phyloP scores from a whole-genome alignment of 1,140 invertebrate genomes.

The Drosophila equinoxialis region DNA sequence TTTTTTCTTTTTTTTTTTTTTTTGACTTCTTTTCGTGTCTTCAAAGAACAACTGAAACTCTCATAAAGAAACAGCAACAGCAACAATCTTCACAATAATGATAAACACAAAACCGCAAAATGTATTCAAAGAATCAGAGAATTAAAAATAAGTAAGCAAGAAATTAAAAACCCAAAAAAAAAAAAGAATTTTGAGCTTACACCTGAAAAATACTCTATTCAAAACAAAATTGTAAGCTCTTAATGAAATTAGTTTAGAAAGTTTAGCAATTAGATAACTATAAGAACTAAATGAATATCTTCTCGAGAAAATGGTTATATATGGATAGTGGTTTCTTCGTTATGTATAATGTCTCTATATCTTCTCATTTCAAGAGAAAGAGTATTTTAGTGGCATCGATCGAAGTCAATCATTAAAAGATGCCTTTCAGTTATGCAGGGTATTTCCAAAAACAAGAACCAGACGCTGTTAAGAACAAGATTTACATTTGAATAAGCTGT shows the following conservation, averaged over 20 bases:
- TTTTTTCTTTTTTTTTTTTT: neutral
- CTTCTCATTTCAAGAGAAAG: neutral
- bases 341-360: too few relatives aligned
- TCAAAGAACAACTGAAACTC: conserved; percentile 16
- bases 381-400: neutral
- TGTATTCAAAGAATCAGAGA: conserved; percentile 44
- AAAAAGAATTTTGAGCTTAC: neutral
- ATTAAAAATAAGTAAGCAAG: conserved; percentile 26
- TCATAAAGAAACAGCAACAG: conserved; percentile 38
- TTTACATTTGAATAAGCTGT: conserved; percentile 66
- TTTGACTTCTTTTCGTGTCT: neutral
- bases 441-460: conserved; percentile 5
- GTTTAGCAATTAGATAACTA: too few relatives aligned
- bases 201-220: neutral
- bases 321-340: too few relatives aligned
- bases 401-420: neutral
- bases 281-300: too few relatives aligned
- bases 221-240: too few relatives aligned
- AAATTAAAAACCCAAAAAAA: neutral
- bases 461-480: conserved; percentile 56
- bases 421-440: neutral
- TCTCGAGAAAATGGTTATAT: too few relatives aligned
- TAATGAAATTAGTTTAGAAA: too few relatives aligned
- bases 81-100: conserved; percentile 64
- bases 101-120: conserved; percentile 59